These are phyloP conservation scores for Sebastes umbrosus DNA, from an alignment of 2,797 vertebrate species.

Conservation along the genomic window DNA sequence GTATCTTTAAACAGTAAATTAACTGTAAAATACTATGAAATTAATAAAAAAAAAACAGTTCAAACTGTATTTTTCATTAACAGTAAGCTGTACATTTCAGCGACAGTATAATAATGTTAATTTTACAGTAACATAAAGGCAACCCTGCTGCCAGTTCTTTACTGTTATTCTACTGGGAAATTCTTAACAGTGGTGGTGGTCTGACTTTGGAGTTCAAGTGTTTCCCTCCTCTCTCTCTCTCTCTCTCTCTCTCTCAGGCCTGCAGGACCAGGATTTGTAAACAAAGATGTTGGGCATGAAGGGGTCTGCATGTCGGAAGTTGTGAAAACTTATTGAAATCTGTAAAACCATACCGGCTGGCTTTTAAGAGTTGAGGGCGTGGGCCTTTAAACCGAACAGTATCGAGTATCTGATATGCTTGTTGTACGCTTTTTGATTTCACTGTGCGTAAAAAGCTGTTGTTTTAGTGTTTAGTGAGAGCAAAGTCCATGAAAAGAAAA, in stretches of 20 bases:
- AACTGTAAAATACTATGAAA: too few species aligned
- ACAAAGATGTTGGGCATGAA: conserved; percentile 43
- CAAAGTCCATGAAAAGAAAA: conserved; percentile 11
- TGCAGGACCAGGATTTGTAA: conserved; percentile 48
- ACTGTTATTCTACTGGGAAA: too few species aligned
- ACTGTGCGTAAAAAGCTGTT: conserved; percentile 27
- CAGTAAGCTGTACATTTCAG: too few species aligned
- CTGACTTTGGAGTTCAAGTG: conserved; percentile 69
- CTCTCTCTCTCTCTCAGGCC: conserved; percentile 23
- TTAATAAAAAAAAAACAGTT: too few species aligned
- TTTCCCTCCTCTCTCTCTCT: conserved; percentile 25
- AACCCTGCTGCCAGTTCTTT: too few species aligned
- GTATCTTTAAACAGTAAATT: too few species aligned
- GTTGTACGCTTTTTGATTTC: conserved; percentile 42
- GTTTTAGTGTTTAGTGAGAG: not conserved
- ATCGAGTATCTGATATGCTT: conserved; percentile 48
- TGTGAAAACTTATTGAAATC: conserved; percentile 36
- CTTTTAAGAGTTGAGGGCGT: conserved; percentile 18
- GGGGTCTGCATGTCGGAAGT: conserved; percentile 31
- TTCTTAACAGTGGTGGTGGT: conserved; percentile 12
- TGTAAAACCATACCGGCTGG: conserved; percentile 1
- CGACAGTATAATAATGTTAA: too few species aligned
- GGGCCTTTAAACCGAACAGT: conserved; percentile 27
- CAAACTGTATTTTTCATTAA: too few species aligned
- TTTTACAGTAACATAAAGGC: too few species aligned